Conservation (phyloP, 2,797 vertebrate genomes). For the Acrocephalus scirpaceus region DNA sequence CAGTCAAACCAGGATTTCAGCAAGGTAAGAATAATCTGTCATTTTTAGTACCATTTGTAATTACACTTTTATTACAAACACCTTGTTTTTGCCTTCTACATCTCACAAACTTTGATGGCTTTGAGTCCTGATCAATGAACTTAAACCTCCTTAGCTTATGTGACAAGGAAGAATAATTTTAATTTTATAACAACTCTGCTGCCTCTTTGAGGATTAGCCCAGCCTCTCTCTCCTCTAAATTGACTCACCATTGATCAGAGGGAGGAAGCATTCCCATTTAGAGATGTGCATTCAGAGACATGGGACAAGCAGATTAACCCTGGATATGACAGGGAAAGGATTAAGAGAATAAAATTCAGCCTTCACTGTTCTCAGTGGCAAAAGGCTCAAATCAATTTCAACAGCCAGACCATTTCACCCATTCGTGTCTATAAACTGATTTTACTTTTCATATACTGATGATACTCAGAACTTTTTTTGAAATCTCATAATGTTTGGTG, state of each 20-base stretch:
- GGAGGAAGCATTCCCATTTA: background rate
- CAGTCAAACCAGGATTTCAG: background rate
- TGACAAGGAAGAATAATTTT: background rate
- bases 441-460: background rate
- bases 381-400: background rate
- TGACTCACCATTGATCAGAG: background rate
- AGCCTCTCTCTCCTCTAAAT: background rate
- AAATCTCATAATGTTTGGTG: background rate
- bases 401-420: background rate
- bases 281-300: background rate
- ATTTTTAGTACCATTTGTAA: background rate
- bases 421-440: background rate
- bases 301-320: background rate
- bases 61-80: background rate
- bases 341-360: background rate
- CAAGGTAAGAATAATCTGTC: background rate
- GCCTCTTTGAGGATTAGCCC: background rate
- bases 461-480: background rate
- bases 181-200: background rate
- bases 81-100: background rate
- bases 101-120: background rate
- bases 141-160: background rate
- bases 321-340: background rate
- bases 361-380: background rate
- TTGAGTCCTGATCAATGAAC: background rate